These are phyloP conservation scores for Hylaea fasciaria DNA, from an alignment of 2,888 invertebrate species.

Conservation along the genomic window DNA sequence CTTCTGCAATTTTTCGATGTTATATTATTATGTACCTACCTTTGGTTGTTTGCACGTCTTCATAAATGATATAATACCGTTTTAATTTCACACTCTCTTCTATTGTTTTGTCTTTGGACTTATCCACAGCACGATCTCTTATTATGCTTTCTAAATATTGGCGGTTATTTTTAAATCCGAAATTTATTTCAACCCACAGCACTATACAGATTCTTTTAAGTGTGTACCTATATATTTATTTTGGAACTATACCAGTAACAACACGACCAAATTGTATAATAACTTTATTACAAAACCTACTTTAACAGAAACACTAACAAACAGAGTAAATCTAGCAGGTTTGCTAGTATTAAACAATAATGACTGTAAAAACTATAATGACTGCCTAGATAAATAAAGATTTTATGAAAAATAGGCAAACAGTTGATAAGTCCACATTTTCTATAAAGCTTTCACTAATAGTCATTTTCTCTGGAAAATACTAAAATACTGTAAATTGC, in stretches of 20 bases:
- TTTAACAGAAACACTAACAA: constrained; percentile 51
- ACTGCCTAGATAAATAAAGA: constrained; percentile 39
- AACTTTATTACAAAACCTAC: constrained; percentile 37
- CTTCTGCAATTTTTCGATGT: constrained; percentile 33
- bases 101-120: constrained; percentile 44
- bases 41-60: constrained; percentile 54
- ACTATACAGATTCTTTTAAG: constrained; percentile 37
- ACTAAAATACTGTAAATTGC: constrained; percentile 56
- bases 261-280: constrained; percentile 81
- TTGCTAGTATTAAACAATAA: constrained; percentile 18
- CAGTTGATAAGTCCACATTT: constrained; percentile 31
- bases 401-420: constrained; percentile 45
- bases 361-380: constrained; percentile 30
- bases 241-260: constrained; percentile 56
- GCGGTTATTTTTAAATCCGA: constrained; percentile 25
- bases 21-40: constrained; percentile 11
- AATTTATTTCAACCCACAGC: constrained; percentile 34
- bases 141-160: constrained; percentile 39
- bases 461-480: constrained; percentile 45
- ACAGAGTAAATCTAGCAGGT: constrained; percentile 40
- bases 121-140: constrained; percentile 56
- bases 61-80: constrained; percentile 36
- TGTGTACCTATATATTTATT: constrained; percentile 38
- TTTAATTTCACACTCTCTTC: constrained; percentile 40
- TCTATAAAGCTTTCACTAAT: constrained; percentile 51